Evolutionary conservation across 2,797 vertebrate species (phyloP), one percentile per base, ranked within the genome.

Genomic region (Scolopax bukidnonensis): DNA sequence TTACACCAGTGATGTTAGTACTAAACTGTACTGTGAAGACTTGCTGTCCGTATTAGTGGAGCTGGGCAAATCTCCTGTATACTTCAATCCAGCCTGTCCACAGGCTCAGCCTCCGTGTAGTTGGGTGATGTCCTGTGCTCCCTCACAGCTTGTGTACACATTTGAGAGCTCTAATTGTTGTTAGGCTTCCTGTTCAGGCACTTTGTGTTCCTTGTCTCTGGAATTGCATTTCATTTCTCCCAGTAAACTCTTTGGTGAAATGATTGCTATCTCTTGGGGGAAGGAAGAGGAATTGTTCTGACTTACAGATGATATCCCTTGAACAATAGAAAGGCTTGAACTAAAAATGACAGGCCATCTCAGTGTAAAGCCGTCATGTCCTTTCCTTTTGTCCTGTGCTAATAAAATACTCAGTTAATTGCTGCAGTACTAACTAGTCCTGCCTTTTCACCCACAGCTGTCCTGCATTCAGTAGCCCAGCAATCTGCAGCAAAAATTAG

Each of bases 21-120:
- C 81, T 48, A 12, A 91, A 36, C 74, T 16, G 56, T 56, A 4
- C 33, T 71, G 21, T 51, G 33, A 30, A 67, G 56, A 15, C 38
- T 71, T 11, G 1, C 21, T 41, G 27, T 40, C 41, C 11, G 3
- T 54, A 25, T 43, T 51, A 4, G 15, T 36, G 16, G 45, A 21
- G 11, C 12, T 54, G 16, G 23, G 3, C 36, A 33, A 30, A n/a
- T 53, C 20, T 61, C 12, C 38, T 10, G 15, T 3, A 0, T 65
- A 27, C 48, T 64, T 56, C 36, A 75, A 61, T 48, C 5, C 45
- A 36, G 17, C 28, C 50, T 53, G 24, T 86, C 61, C 10, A 2
- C 2, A 4, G n/a, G 11, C 45, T 61, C 15, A 50, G 20, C 30
- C 11, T 65, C 54, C 4, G 1, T 0, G 0, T 27, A 23, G 71